Evolutionary conservation across 2,888 invertebrate species (phyloP).

Genomic region (Steinernema hermaphroditum): DNA sequence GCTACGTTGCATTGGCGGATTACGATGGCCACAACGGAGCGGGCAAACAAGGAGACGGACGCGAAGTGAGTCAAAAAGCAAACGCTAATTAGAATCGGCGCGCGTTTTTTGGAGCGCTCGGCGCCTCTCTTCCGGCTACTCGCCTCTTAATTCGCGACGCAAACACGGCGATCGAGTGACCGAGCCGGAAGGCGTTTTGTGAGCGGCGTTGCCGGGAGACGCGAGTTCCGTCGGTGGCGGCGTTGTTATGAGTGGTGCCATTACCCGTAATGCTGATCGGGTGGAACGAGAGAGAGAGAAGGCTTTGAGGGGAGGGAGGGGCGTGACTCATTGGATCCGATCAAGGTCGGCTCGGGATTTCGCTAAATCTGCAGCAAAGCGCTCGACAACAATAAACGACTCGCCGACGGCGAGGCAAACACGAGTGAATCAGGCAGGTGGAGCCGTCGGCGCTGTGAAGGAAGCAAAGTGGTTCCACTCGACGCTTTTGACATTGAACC

Average conservation of each 20-base stretch:
- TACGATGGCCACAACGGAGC: background rate
- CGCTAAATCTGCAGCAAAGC: background rate
- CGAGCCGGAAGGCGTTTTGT: background rate
- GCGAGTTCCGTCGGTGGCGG: background rate
- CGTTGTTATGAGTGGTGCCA: background rate
- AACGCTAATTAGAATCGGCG: slow-evolving; percentile 25
- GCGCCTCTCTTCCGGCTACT: slow-evolving; percentile 13
- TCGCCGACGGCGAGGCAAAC: background rate
- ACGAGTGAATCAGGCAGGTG: background rate
- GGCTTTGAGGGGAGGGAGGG: background rate
- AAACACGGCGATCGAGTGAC: background rate
- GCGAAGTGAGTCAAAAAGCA: slow-evolving; percentile 16
- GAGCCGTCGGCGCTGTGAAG: background rate
- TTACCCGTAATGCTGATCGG: background rate
- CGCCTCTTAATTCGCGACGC: background rate
- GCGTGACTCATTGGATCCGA: background rate
- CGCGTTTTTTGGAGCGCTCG: background rate
- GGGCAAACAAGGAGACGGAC: background rate
- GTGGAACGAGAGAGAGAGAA: too few species aligned
- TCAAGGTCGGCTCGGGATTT: slow-evolving; percentile 24
- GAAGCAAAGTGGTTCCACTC: slow-evolving; percentile 9
- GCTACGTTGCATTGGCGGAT: background rate
- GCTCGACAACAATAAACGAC: slow-evolving; percentile 3
- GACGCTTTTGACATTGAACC: slow-evolving; percentile 11
- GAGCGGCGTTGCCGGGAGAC: slow-evolving; percentile 5